Conservation (phyloP, 2,888 invertebrate genomes). For the Galerucella calmariensis region DNA sequence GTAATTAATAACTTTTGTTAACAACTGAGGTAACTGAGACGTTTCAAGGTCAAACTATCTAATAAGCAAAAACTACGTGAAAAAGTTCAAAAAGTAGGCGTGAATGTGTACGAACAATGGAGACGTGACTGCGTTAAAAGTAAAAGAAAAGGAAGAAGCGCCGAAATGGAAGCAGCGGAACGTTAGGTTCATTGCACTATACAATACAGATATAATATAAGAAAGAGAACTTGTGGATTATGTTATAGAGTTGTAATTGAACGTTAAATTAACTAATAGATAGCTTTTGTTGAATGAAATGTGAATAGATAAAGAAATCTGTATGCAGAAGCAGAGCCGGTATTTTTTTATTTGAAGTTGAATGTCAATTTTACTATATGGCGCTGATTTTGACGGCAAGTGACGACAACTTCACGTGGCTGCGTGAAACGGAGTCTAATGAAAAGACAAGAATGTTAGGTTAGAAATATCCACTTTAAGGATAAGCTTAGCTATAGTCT, state of each 20-base stretch:
- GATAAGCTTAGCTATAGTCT: too few relatives aligned
- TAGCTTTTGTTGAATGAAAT: not conserved
- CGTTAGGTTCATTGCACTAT: conserved; percentile 22
- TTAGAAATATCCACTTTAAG: too few relatives aligned
- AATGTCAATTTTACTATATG: not conserved
- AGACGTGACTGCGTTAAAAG: conserved; percentile 18
- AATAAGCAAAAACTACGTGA: conserved; percentile 2
- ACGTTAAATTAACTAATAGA: not conserved
- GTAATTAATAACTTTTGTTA: not conserved
- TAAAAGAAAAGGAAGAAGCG: conserved; percentile 18
- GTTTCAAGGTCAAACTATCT: conserved; percentile 12
- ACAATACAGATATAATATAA: not conserved
- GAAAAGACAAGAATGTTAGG: too few relatives aligned
- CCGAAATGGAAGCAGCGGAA: conserved; percentile 9
- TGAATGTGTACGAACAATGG: conserved; percentile 6
- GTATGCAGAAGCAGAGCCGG: too few relatives aligned
- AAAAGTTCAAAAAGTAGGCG: conserved; percentile 2
- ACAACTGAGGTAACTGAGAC: not conserved
- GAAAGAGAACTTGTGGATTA: not conserved
- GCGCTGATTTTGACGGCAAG: not conserved
- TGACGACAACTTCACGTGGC: too few relatives aligned
- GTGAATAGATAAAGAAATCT: not conserved
- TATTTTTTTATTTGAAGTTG: too few relatives aligned
- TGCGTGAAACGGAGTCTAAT: too few relatives aligned
- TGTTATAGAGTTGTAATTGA: not conserved